A percentile compares a stretch with the other conserved stretches of the same genome.
Conservation (phyloP, 23 tunicate genomes). For the Botrylloides violaceus region DNA sequence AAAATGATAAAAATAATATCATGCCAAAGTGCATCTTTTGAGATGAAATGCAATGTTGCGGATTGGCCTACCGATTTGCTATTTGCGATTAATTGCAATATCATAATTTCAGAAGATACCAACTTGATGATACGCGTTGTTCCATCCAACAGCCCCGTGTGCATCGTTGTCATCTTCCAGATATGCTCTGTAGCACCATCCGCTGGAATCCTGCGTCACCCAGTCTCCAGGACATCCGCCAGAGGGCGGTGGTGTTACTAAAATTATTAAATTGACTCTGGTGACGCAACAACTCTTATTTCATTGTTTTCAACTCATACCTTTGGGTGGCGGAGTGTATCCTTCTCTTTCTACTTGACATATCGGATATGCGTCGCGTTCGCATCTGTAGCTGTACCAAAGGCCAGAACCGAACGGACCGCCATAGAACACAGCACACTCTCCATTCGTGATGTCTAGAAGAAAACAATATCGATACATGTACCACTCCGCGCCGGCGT, state of each 20-base stretch:
- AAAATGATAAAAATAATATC: background rate
- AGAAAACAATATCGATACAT: too few species aligned
- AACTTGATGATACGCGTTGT: constrained; percentile 85
- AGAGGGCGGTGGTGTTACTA: constrained; percentile 79
- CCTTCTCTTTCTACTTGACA: constrained; percentile 78
- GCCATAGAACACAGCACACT: constrained; percentile 76
- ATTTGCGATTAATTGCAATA: too few species aligned
- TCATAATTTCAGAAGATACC: too few species aligned
- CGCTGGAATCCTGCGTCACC: constrained; percentile 29
- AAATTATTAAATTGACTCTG: background rate
- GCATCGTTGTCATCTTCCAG: constrained; percentile 11
- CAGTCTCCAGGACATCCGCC: constrained; percentile 70
- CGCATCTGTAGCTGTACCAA: constrained; percentile 88
- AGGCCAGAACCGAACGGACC: constrained; percentile 66
- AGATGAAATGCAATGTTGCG: too few species aligned
- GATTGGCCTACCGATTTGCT: too few species aligned
- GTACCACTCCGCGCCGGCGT: too few species aligned
- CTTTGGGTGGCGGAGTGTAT: constrained; percentile 64
- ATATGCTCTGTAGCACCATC: constrained; percentile 60
- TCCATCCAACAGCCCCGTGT: constrained; percentile 50
- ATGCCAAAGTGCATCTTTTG: too few species aligned
- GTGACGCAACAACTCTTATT: background rate
- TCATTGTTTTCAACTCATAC: constrained; percentile 22
- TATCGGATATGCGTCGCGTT: constrained; percentile 48
- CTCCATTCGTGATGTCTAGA: constrained; percentile 52